Base-by-base conservation (phyloP, 2,888 invertebrate species). In the Venusia cambrica region DNA sequence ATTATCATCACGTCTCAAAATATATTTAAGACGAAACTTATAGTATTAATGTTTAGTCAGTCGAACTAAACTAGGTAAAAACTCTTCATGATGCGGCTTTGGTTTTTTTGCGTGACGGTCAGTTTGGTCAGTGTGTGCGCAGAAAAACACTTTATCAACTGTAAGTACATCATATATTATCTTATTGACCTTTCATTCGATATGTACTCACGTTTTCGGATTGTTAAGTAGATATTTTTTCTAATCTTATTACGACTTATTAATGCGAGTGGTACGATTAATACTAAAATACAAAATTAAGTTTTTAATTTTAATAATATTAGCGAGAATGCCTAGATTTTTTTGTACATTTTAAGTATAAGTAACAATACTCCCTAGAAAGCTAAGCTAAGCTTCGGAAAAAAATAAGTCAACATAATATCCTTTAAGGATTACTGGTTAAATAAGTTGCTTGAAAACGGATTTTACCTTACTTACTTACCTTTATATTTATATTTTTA, bases 131-230 rank as follows among this genome's bases (percentile, higher is more conserved):
- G 38, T 13, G 58, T 50, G 9, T 55, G 49, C 1, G 22, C 31
- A 3, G 54, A 65, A 15, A 63, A 61, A 16, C 48, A 43, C 14
- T 58, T 64, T 33, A 70, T 77, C 17, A 73, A 75, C 29, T 75
- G 76, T 77, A 53, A 75, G 76, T 70, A 41, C 18, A 0, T 34
- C n/a, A 10, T 10, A 5, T 15, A 13, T 27, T 4, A 13, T 13
- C 14, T 11, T 5, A 20, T 20, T 26, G 33, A 35, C 22, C 14
- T 29, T 18, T 16, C 11, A 17, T 21, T 27, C 21, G 21, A 17
- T 28, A 27, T 34, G 6, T 17, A 15, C 9, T 9, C 29, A 30
- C 15, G 20, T 34, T 20, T 34, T 21, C 5, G n/a, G n/a, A n/a
- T 6, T 22, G 7, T 17, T 11, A 19, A 15, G 10, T 25, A 25